Percentiles rank a stretch among this genome's conserved stretches.
phyloP scores from a whole-genome alignment of 1,140 invertebrate species.

The Diprion similis region DNA sequence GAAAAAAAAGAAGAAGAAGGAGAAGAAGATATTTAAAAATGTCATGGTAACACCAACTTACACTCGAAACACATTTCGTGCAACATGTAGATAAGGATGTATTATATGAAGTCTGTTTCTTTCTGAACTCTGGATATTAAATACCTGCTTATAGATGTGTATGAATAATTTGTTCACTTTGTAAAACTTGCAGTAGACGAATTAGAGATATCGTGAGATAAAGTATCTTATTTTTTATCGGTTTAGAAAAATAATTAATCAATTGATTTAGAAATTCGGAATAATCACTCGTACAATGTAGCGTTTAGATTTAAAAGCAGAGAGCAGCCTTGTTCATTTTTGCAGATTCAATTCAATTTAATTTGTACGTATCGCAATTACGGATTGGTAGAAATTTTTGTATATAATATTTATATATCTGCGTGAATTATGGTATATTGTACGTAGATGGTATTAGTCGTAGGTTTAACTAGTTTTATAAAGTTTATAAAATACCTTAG shows the following conservation, averaged over 20 bases:
- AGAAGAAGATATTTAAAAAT: no score
- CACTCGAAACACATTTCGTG: slow-evolving; percentile 49
- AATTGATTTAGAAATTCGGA: no score
- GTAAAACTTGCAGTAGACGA: no score
- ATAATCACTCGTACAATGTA: no score
- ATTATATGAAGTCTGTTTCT: slow-evolving; percentile 25
- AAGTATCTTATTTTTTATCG: no score
- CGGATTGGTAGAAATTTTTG: not conserved
- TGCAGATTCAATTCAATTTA: not conserved
- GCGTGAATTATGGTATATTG: not conserved
- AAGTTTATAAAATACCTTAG: not conserved
- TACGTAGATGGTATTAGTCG: not conserved
- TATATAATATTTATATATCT: no score
- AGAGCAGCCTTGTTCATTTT: not conserved
- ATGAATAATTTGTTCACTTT: no score
- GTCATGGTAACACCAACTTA: slow-evolving; percentile 38
- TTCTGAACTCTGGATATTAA: slow-evolving; percentile 39
- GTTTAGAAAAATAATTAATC: no score
- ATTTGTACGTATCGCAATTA: not conserved
- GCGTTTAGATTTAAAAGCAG: not conserved
- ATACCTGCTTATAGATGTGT: not conserved
- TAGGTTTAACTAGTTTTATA: not conserved
- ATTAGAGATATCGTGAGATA: no score
- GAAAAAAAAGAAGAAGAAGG: no score
- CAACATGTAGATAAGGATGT: slow-evolving; percentile 40